A percentile compares a stretch with the other conserved stretches of the same genome.
These are phyloP conservation scores for Wasmannia auropunctata DNA, from an alignment of 1,140 invertebrate genomes.

Conservation along the genomic window DNA sequence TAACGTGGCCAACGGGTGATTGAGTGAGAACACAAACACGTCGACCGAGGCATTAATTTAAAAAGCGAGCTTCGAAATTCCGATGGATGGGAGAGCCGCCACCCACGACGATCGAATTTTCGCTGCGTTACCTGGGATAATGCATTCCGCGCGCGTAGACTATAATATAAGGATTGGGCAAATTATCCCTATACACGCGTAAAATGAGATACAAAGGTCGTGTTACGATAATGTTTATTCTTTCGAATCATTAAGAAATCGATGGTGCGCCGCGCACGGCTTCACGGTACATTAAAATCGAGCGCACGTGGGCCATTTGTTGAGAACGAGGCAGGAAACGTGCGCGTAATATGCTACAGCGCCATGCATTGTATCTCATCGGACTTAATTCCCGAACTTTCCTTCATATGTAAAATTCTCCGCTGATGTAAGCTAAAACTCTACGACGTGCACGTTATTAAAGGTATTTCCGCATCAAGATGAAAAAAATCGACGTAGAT, in stretches of 20 bases:
- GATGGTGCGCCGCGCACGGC: background rate
- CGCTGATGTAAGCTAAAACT: background rate
- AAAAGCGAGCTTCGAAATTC: constrained; percentile 35
- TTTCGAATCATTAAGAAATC: constrained; percentile 48
- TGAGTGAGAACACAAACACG: constrained; percentile 35
- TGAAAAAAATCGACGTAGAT: background rate
- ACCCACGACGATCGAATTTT: constrained; percentile 55
- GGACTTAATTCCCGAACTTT: constrained; percentile 17
- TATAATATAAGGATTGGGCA: constrained; percentile 36
- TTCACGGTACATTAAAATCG: constrained; percentile 47
- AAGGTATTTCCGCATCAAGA: background rate
- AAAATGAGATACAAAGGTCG: constrained; percentile 39
- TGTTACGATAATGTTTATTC: constrained; percentile 49
- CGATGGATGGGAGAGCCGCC: constrained; percentile 29
- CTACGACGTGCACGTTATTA: background rate
- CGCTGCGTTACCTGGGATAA: constrained; percentile 37
- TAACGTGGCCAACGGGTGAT: constrained; percentile 58
- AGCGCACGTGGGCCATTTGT: background rate
- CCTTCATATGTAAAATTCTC: background rate
- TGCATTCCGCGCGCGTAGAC: constrained; percentile 9
- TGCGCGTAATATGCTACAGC: background rate
- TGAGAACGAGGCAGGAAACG: constrained; percentile 32
- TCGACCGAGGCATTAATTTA: constrained; percentile 45
- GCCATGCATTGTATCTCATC: constrained; percentile 5
- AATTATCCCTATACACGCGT: constrained; percentile 37